A percentile compares a stretch with the other conserved stretches of the same genome.
Evolutionary conservation across 2,113 vertebrate genomes (phyloP).

Genomic region (Coracopsis vasa): DNA sequence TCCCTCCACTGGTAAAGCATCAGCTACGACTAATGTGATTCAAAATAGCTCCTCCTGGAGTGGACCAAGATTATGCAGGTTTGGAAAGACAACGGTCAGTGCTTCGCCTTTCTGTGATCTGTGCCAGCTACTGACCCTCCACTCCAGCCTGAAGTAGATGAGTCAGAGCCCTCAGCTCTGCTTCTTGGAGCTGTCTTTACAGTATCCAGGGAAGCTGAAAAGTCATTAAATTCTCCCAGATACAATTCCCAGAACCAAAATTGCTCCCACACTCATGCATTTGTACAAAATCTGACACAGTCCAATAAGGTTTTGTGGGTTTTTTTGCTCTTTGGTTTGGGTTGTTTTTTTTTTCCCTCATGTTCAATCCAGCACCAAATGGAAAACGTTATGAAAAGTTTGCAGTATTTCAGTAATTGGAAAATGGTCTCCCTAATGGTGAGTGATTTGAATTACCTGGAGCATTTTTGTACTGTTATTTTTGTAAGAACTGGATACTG

Average conservation of each 20-base stretch:
- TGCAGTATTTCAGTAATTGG: background rate
- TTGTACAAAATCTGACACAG: background rate
- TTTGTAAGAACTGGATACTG: constrained; percentile 22
- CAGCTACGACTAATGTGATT: background rate
- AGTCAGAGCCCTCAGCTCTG: background rate
- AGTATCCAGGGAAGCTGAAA: background rate
- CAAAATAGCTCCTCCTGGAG: background rate
- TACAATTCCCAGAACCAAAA: background rate
- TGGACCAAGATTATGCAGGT: background rate
- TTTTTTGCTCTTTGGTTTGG: background rate
- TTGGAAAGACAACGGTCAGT: background rate
- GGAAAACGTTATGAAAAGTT: background rate
- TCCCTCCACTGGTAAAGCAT: background rate
- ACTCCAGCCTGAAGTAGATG: background rate
- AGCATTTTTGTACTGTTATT: background rate
- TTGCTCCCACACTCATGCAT: background rate
- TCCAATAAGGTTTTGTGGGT: background rate
- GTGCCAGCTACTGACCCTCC: background rate
- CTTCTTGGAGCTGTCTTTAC: background rate
- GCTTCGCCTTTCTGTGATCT: background rate
- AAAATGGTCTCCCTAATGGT: background rate
- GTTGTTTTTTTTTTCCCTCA: background rate
- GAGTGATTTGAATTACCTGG: background rate
- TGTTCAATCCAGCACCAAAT: background rate
- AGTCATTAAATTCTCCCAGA: background rate